Percentiles rank a stretch among this genome's conserved stretches.
Evolutionary conservation across 2,797 vertebrate species (phyloP).

Genomic region (Darevskia nairensis): DNA sequence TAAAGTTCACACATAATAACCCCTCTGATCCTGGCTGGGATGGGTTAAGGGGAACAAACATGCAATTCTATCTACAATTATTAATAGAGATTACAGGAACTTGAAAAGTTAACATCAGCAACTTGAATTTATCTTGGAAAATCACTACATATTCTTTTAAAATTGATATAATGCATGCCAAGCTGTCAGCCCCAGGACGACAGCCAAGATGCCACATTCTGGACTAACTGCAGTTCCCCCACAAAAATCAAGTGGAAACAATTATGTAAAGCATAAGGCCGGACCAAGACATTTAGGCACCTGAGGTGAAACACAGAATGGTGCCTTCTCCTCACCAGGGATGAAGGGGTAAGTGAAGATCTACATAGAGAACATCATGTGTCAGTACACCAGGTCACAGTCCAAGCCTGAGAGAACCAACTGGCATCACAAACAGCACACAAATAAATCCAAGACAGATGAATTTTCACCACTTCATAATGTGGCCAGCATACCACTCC

Average conservation of each 20-base stretch:
- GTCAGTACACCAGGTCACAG: background rate
- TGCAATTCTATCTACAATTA: background rate
- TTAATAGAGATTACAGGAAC: background rate
- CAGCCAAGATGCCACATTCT: background rate
- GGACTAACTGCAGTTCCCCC: background rate
- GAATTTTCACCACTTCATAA: background rate
- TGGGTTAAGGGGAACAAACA: too few relatives aligned
- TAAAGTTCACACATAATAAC: background rate
- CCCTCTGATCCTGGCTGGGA: background rate
- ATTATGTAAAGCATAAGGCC: background rate
- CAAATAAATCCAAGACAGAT: background rate
- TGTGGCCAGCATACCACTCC: too few relatives aligned
- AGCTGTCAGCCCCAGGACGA: too few relatives aligned
- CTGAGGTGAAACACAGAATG: too few relatives aligned
- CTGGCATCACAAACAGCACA: background rate
- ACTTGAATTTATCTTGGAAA: background rate
- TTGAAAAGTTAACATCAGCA: background rate
- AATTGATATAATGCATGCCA: background rate
- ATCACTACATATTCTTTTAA: background rate
- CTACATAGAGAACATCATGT: too few relatives aligned
- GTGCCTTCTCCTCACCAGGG: too few relatives aligned
- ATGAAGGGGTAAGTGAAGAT: too few relatives aligned
- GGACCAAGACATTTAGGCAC: too few relatives aligned
- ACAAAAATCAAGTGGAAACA: background rate
- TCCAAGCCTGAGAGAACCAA: background rate